A percentile compares a stretch with the other conserved stretches of the same genome.
phyloP scores from a whole-genome alignment of 2,797 vertebrate genomes.

The Ceyx erithaca region DNA sequence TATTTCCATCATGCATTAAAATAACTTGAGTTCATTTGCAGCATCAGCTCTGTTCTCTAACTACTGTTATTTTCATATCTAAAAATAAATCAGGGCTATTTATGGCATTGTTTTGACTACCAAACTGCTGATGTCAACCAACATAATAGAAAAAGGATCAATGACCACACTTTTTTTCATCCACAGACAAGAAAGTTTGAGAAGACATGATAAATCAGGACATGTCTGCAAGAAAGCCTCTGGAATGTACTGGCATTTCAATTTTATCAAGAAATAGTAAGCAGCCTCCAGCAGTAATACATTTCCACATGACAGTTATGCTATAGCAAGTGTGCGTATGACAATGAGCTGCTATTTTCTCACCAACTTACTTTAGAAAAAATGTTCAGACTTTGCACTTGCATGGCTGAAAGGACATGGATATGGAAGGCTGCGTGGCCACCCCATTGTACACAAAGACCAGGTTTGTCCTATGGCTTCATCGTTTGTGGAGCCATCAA shows the following conservation, averaged over 20 bases:
- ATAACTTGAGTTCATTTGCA: constrained; percentile 34
- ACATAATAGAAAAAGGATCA: constrained; percentile 12
- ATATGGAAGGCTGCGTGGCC: background rate
- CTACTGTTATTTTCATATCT: constrained; percentile 1
- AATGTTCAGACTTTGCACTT: background rate
- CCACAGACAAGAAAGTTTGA: constrained; percentile 49
- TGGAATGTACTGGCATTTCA: background rate
- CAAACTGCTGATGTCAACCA: constrained; percentile 39
- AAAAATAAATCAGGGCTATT: constrained; percentile 58
- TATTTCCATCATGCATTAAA: constrained; percentile 35
- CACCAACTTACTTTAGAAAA: background rate
- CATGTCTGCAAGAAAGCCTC: constrained; percentile 24
- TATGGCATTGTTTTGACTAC: constrained; percentile 53
- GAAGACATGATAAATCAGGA: constrained; percentile 71
- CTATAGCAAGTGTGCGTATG: background rate
- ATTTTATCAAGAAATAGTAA: constrained; percentile 38
- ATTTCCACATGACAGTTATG: background rate
- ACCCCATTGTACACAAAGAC: background rate
- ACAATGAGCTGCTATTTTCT: background rate
- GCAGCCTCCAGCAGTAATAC: background rate
- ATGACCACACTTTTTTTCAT: constrained; percentile 66
- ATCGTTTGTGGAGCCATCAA: background rate
- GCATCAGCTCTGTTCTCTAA: constrained; percentile 29
- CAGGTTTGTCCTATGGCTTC: background rate
- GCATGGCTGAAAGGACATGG: background rate